Base-by-base conservation (phyloP, 2,797 vertebrate species). In the Diplodus sargus region DNA sequence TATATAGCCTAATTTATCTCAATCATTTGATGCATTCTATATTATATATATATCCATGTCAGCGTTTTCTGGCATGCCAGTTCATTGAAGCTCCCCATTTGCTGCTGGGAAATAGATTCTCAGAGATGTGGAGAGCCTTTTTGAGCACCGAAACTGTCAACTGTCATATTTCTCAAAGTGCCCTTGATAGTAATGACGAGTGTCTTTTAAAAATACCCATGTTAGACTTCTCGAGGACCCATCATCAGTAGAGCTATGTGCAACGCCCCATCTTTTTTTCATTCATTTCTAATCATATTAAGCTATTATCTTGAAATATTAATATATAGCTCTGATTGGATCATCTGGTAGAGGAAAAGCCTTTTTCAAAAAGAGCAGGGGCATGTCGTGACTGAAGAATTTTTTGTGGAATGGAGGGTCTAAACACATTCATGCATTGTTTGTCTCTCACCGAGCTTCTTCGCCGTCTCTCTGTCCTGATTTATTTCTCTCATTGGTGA, bases 401-500 rank as follows among this genome's bases (percentile, higher is more conserved):
- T 49, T 77, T 34, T 61, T 11, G 45, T 42, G 61, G 47, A 69
- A 65, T 57, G 1, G 75, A 23, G 39, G 10, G n/a, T 76, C 15
- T 34, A 23, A 84, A 84, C 64, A 28, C 54, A 65, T 68, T 69
- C 54, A 39, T 25, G 47, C 14, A 68, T 54, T 83, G 54, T 76
- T 81, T 77, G n/a, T 79, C 61, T 39, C 39, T 39, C 39, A 9
- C 39, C 7, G 77, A 74, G 70, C 60, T 76, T 16, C 5, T 47
- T 16, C 52, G 18, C 30, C 60, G 59, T 47, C 57, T 74, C 49
- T 65, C 57, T 63, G 22, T 78, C 64, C 20, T 76, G 82, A 80
- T 87, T 79, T 86, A 76, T 91, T 89, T 87, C 65, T 89, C 61
- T 90, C 76, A 86, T 63, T 81, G 84, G 70, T 85, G 88, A 91